Base-by-base conservation (phyloP, 2,797 vertebrate species). In the Pseudochaenichthys georgianus region DNA sequence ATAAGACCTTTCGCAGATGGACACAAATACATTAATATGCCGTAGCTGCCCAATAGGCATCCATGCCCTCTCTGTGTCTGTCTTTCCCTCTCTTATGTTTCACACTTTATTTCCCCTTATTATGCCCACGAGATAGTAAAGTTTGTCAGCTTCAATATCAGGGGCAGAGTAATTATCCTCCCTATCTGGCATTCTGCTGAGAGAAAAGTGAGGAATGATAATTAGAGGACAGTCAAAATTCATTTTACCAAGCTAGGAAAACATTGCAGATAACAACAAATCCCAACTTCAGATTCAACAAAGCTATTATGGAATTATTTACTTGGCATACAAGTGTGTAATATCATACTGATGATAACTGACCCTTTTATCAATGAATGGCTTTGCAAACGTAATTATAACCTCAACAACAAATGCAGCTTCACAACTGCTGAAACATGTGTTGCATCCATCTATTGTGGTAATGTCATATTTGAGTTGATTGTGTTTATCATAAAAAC, bases 31-130 rank as follows among this genome's bases (percentile, higher is more conserved):
- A 50, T 46, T 68, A 66, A 79, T 34, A 69, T 77, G 54, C 21
- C 53, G 73, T 42, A 41, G 52, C 60, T 77, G 53, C 73, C 81
- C 80, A 61, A 59, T 51, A 88, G 87, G 72, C 83, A 81, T 70
- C 54, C 52, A 41, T 68, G 78, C 88, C 75, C 84, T 81, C 62
- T 76, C 48, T 77, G 41, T 75, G 45, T 80, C 65, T 53, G 10
- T 47, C 41, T 70, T 38, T 53, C 54, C 70, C 61, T 76, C 55
- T 71, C 50, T 9, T 28, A 28, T 28, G 4, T 28, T 28, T 28
- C 28, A 28, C 4, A 28, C 4, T 52, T 43, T 50, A 64, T 52
- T 67, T n/a, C 28, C 43, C 47, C 12, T 13, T 43, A 41, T 77
- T 42, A n/a, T 68, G 53, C 64, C 77, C 55, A 41, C 2, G 1